Base-by-base conservation (phyloP, 2,888 invertebrate genomes). In the Tenthredo distinguenda region DNA sequence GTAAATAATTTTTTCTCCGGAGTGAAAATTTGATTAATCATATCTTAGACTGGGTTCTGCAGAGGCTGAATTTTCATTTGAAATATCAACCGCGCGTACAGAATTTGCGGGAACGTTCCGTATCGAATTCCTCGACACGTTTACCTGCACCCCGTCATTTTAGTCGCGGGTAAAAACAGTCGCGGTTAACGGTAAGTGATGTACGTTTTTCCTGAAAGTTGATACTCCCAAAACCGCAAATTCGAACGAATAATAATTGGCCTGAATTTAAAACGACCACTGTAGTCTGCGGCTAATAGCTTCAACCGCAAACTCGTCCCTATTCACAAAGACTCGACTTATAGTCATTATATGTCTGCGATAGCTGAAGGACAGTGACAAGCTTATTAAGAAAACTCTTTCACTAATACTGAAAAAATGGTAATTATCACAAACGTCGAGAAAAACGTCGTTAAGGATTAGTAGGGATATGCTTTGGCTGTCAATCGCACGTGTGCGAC, bases 221-320 rank as follows among this genome's bases (percentile, higher is more conserved):
- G 21, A n/a, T 72, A 26, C 15, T 34, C 26, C 7, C 34, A n/a
- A 47, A 76, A 76, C 76, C 47, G 47, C 76, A 76, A 76, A 76
- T 47, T 43, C 10, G 26, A 77, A 26, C 31, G 34, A 77, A 15
- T n/a, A 77, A 77, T 55, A 34, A 77, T 72, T 72, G 34, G 71
- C 37, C 18, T n/a, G 37, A 72, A 37, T 40, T 72, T 77, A 18
- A 77, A 77, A 77, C 50, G 7, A 31, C 47, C 18, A 3, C 26
- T 37, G 37, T 15, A 37, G 37, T 34, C 34, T 37, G 26, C 6
- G 43, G 47, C 76, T 47, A 21, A 76, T 47, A n/a, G 26, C 26
- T 76, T 76, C 31, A 26, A 71, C 37, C 71, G 71, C 71, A 37
- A 37, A 34, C 37, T 71, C 26, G 1, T 71, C 55, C 18, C 34